Evolutionary conservation across 2,797 vertebrate genomes (phyloP).

Genomic region (Sternotherus odoratus): DNA sequence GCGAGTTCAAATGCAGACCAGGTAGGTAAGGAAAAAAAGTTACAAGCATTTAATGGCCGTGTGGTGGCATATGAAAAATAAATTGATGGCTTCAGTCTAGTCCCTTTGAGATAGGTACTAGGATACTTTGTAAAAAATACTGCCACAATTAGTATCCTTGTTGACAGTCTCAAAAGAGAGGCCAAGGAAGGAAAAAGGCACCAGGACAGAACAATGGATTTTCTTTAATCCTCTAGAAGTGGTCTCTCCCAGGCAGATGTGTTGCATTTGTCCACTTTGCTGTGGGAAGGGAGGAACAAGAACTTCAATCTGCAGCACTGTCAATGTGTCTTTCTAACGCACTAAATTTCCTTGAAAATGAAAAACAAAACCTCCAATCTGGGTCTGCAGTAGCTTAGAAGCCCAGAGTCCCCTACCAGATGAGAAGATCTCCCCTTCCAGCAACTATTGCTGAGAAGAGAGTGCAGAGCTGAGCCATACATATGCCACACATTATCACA

Average conservation of each 20-base stretch:
- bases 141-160: not conserved
- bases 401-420: not conserved
- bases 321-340: conserved; percentile 17
- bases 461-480: not conserved
- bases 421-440: not conserved
- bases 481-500: conserved; percentile 33
- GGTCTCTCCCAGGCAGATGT: not conserved
- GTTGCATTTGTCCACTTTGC: not conserved
- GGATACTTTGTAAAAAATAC: not conserved
- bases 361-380: not conserved
- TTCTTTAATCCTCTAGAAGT: not conserved
- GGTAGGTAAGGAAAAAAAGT: not conserved
- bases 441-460: not conserved
- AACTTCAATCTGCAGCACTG: not conserved
- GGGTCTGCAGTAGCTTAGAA: not conserved
- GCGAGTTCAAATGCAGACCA: conserved; percentile 45
- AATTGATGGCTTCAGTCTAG: not conserved
- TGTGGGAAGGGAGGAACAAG: not conserved
- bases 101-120: not conserved
- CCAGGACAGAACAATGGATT: not conserved
- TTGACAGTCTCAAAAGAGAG: not conserved
- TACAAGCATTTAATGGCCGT: not conserved
- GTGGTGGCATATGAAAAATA: not conserved
- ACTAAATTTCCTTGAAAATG: not conserved
- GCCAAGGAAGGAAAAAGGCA: not conserved